Evolutionary conservation across 2,113 vertebrate genomes (phyloP), one percentile per base, ranked within the genome.

Genomic region (Cygnus atratus): DNA sequence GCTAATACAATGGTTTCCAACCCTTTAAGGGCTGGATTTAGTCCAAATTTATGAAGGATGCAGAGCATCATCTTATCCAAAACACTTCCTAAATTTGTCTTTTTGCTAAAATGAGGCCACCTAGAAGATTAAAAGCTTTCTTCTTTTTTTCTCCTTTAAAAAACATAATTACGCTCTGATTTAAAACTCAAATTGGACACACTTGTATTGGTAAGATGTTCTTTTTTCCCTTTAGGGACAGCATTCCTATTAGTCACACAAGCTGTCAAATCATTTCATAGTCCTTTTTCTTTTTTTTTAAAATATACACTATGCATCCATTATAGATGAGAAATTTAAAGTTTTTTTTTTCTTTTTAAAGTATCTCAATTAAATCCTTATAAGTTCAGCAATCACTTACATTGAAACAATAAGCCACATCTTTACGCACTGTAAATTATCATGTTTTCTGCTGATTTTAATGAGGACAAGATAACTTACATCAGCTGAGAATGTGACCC

Each of bases 161-260:
- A 92, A 88, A 96, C 66, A 87, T 95, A 98, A 98, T 97, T 97
- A 93, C 95, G 93, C 87, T 96, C 94, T 96, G 97, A 97, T 97
- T 97, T 97, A 95, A 97, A 98, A 97, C 96, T 92, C 94, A 97
- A 98, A 98, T 97, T 95, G 95, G 98, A 95, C 91, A 87, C 76
- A 97, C 88, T 96, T 95, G 55, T 92, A 93, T 96, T 96, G 58
- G 14, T 95, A 97, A 97, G 91, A 96, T 96, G 82, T 96, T 95
- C 93, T 87, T 92, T 87, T 87, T 95, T 90, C 95, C 93, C 95
- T 97, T 97, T 94, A 97, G 96, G 96, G 96, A 96, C 90, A 91
- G 77, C 94, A 97, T 97, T 97, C 93, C 94, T 98, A 97, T 97
- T 98, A 98, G 97, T 97, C 96, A 97, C 88, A 96, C 61, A 95